These are phyloP conservation scores for Hydrotaea cyrtoneurina DNA, from an alignment of 2,888 invertebrate genomes.

Conservation along the genomic window DNA sequence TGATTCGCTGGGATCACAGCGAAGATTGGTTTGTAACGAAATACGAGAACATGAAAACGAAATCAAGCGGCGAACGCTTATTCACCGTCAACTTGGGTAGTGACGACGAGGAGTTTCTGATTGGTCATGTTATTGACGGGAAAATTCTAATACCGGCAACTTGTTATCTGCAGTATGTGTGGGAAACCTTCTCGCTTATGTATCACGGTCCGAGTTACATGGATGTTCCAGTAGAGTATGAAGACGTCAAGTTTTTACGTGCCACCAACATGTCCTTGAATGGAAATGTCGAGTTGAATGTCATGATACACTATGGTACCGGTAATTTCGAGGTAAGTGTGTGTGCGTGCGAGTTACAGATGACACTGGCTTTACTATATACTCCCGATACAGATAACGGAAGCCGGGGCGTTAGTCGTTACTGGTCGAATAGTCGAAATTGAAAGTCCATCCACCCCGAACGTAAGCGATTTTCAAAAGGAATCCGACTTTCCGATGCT, in stretches of 20 bases:
- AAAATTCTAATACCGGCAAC: constrained; percentile 87
- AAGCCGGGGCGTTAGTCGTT: constrained; percentile 86
- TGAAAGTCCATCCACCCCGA: constrained; percentile 68
- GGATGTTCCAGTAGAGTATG: constrained; percentile 88
- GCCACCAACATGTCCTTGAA: constrained; percentile 90
- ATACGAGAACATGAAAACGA: constrained; percentile 86
- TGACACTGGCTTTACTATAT: constrained; percentile 41
- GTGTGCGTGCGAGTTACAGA: background rate
- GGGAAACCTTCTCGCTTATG: constrained; percentile 89
- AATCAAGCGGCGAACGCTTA: constrained; percentile 85
- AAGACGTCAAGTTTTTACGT: constrained; percentile 90
- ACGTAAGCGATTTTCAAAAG: constrained; percentile 67
- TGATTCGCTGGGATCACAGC: constrained; percentile 92
- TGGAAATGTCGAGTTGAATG: constrained; percentile 82
- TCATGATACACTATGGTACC: constrained; percentile 84
- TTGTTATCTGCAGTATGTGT: constrained; percentile 87
- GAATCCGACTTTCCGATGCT: constrained; percentile 77
- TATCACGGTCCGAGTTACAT: constrained; percentile 84
- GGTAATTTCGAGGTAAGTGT: constrained; percentile 83
- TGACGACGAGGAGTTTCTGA: constrained; percentile 87
- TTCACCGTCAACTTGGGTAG: constrained; percentile 84
- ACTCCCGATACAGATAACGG: constrained; percentile 82
- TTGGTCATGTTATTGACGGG: constrained; percentile 93
- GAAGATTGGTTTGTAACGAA: constrained; percentile 87
- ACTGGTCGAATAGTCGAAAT: constrained; percentile 85